Evolutionary conservation across 2,797 vertebrate species (phyloP).

Genomic region (Pipistrellus pygmaeus): DNA sequence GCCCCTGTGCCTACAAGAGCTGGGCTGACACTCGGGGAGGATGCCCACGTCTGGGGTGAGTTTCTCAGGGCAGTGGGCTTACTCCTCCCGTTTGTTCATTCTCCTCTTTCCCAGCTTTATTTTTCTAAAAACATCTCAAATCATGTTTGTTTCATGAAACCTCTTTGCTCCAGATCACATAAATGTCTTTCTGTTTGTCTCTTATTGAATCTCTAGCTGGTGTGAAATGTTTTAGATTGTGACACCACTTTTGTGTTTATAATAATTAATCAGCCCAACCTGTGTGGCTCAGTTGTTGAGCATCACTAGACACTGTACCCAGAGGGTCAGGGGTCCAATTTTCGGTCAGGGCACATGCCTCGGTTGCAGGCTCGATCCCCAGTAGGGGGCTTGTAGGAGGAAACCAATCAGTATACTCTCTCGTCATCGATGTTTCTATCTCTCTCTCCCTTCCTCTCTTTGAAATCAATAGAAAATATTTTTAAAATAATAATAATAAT

Average conservation of each 20-base stretch:
- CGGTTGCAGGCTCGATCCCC: too few species aligned
- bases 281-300: too few species aligned
- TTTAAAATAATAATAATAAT: too few species aligned
- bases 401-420: too few species aligned
- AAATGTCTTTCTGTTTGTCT: constrained; percentile 15
- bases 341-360: too few species aligned
- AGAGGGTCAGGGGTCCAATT: too few species aligned
- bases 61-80: neutral
- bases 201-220: neutral
- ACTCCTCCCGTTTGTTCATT: neutral
- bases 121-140: neutral
- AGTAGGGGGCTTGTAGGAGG: too few species aligned
- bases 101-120: neutral
- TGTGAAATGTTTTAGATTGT: neutral
- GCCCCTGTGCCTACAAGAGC: neutral
- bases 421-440: too few species aligned
- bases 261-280: neutral
- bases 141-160: neutral
- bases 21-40: neutral
- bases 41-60: neutral
- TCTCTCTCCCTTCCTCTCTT: too few species aligned
- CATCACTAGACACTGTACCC: too few species aligned
- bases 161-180: neutral
- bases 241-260: constrained; percentile 12
- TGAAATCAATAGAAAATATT: too few species aligned